A percentile compares a stretch with the other conserved stretches of the same genome.
These are phyloP conservation scores for Dicentrarchus labrax DNA, from an alignment of 2,113 vertebrate species.

Conservation along the genomic window DNA sequence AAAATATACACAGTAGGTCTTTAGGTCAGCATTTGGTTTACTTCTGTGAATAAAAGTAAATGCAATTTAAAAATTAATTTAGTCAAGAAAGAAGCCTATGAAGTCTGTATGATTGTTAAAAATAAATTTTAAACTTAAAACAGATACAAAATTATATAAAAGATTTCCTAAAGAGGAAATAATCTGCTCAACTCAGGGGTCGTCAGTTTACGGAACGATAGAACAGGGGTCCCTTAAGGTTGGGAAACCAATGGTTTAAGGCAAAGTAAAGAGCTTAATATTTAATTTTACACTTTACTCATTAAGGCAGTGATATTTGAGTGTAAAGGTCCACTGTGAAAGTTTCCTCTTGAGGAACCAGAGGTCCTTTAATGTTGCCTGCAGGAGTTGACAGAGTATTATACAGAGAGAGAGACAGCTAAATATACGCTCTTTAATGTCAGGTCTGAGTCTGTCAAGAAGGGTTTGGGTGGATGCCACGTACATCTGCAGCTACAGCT, in stretches of 20 bases:
- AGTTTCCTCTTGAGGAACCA: not conserved
- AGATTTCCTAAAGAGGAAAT: too few relatives aligned
- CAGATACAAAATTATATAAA: too few relatives aligned
- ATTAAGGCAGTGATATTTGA: not conserved
- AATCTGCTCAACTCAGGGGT: too few relatives aligned
- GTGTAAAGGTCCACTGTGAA: not conserved
- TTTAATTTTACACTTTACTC: not conserved
- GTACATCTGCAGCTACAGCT: conserved; percentile 1
- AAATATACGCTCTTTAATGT: conserved; percentile 31
- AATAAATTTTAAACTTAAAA: too few relatives aligned
- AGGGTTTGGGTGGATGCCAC: conserved; percentile 27
- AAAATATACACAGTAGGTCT: too few relatives aligned
- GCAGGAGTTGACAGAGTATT: not conserved
- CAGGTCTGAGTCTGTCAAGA: conserved; percentile 27
- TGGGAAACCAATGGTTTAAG: not conserved
- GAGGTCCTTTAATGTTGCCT: conserved; percentile 6
- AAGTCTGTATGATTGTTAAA: too few relatives aligned
- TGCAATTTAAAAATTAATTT: too few relatives aligned
- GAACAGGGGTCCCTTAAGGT: too few relatives aligned
- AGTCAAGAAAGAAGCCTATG: too few relatives aligned
- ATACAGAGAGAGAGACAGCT: not conserved
- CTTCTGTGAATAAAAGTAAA: too few relatives aligned
- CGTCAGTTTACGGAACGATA: too few relatives aligned
- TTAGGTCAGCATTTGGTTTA: too few relatives aligned
- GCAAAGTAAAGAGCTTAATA: not conserved